Base-by-base conservation (phyloP, 1,140 invertebrate species). In the Lucilia cuprina region DNA sequence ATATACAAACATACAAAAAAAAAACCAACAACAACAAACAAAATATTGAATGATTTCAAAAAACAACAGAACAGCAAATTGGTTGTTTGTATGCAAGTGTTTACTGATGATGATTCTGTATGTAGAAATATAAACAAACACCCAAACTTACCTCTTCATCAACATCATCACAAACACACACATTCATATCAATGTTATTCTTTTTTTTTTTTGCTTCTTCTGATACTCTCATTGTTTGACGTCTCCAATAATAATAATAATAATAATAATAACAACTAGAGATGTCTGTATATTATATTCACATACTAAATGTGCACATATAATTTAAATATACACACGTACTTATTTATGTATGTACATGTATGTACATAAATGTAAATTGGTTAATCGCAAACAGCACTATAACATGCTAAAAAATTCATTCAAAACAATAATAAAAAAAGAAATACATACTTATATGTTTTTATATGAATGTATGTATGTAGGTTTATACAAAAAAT, bases 41-140 rank as follows among this genome's bases (percentile, higher is more conserved):
- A 78, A 50, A 50, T 49, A 80, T 80, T 80, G 77, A 80, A 80
- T 49, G 41, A 80, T 80, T 80, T 80, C 77, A 80, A 80, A 55
- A 55, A 55, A 55, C 2, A 41, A 41, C 41, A 41, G 25, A 30
- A 30, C 41, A 41, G 10, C 41, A 41, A 41, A 41, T 41, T 41
- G 41, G 41, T 41, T 70, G n/a, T 70, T 70, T 70, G n/a, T 21
- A 60, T 60, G 14, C n/a, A 70, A 70, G 8, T 70, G n/a, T 70
- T 30, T 30, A 30, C 25, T 30, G 25, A 19, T 21, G 8, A 21
- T 70, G 65, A 19, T 70, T 19, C n/a, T 70, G 65, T 17, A 17
- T 60, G 55, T 70, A 21, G n/a, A n/a, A n/a, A 78, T 47, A 47
- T 80, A 80, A 50, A 80, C 47, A 50, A 80, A 80, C 41, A 80